A percentile compares a stretch with the other conserved stretches of the same genome.
Evolutionary conservation across 2,888 invertebrate species (phyloP).

Genomic region (Drosophila emarginata): DNA sequence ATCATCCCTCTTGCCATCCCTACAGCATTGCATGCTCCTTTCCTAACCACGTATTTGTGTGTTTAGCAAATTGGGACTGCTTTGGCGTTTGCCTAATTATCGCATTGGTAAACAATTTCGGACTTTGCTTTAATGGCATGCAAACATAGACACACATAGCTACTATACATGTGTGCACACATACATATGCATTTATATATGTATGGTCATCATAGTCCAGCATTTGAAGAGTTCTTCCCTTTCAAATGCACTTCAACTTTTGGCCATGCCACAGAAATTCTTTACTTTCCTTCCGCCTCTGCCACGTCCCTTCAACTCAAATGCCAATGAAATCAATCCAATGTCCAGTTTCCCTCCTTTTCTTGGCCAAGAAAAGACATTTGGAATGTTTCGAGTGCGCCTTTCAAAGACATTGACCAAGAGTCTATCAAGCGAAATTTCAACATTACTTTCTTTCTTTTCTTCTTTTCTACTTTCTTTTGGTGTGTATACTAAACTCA

Average conservation of each 20-base stretch:
- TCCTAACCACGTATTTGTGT: slow-evolving; percentile 32
- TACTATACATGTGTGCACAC: slow-evolving; percentile 22
- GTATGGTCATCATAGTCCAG: neutral
- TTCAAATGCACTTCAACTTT: slow-evolving; percentile 49
- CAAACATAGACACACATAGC: slow-evolving; percentile 30
- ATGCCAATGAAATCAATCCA: slow-evolving; percentile 21
- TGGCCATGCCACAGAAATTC: slow-evolving; percentile 1
- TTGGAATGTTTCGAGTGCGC: slow-evolving; percentile 31
- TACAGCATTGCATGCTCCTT: too few relatives aligned
- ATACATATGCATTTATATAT: neutral
- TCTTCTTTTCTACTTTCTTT: neutral
- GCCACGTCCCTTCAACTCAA: neutral
- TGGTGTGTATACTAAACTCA: neutral
- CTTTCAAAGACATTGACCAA: slow-evolving; percentile 13
- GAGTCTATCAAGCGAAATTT: slow-evolving; percentile 7
- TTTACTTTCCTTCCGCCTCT: neutral
- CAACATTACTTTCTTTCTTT: neutral
- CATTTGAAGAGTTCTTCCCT: slow-evolving; percentile 46
- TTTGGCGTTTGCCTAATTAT: slow-evolving; percentile 60
- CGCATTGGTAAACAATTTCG: slow-evolving; percentile 58
- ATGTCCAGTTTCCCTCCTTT: neutral
- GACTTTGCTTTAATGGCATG: slow-evolving; percentile 55
- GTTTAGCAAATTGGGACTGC: slow-evolving; percentile 52
- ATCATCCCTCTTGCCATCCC: too few relatives aligned
- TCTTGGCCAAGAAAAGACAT: slow-evolving; percentile 25